These are phyloP conservation scores for Noctua pronuba DNA, from an alignment of 2,888 invertebrate species.

Conservation along the genomic window DNA sequence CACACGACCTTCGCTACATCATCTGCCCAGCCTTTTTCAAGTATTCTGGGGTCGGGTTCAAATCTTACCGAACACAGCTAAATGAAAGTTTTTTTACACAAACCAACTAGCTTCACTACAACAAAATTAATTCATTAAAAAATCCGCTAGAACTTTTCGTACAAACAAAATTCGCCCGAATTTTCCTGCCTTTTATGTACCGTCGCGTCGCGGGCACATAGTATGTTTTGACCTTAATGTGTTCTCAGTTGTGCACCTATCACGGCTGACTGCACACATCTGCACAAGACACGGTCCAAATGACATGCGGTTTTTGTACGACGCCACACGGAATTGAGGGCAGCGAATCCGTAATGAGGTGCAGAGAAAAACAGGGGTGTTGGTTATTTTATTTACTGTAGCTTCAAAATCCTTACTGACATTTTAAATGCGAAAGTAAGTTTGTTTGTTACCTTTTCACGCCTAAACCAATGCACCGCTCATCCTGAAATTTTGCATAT, in stretches of 20 bases:
- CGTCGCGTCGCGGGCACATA: constrained; percentile 32
- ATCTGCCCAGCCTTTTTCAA: not conserved
- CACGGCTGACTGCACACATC: constrained; percentile 62
- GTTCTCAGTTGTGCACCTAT: constrained; percentile 57
- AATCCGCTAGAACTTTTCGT: not conserved
- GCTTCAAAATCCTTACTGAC: too few species aligned
- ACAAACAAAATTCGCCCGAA: constrained; percentile 5
- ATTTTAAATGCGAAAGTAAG: too few species aligned
- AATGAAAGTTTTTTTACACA: not conserved
- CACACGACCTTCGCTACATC: too few species aligned
- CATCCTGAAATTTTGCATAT: too few species aligned
- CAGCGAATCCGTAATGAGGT: constrained; percentile 61
- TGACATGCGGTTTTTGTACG: constrained; percentile 66
- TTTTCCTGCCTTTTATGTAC: constrained; percentile 11
- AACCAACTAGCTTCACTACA: not conserved
- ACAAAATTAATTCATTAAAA: not conserved
- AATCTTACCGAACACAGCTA: not conserved
- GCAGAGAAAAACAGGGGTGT: constrained; percentile 27
- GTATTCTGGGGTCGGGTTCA: not conserved
- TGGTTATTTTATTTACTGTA: not conserved
- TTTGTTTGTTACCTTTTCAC: too few species aligned
- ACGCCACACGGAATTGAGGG: constrained; percentile 56
- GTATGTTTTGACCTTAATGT: constrained; percentile 59
- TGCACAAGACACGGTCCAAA: constrained; percentile 65
- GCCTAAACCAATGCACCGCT: too few species aligned